Conservation (phyloP, 2,888 invertebrate species). For the Callyntrura guangdongensis region DNA sequence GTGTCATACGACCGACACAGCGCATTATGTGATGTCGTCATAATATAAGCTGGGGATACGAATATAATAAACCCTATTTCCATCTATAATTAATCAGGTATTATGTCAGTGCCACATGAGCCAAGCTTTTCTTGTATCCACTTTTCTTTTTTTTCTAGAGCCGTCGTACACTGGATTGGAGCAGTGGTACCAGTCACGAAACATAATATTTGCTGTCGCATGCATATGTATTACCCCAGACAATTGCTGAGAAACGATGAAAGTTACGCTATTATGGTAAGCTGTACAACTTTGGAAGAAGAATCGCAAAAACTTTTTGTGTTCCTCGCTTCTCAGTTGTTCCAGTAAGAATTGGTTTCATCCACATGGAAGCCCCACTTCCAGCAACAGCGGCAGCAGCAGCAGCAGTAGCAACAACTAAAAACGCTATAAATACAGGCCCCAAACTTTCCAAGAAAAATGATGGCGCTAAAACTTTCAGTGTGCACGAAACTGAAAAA, state of each 20-base stretch:
- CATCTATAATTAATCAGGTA: conserved; percentile 68
- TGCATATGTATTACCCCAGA: conserved; percentile 53
- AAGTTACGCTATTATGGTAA: conserved; percentile 60
- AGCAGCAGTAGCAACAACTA: background rate
- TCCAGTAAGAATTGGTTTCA: conserved; percentile 26
- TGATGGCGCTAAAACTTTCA: conserved; percentile 52
- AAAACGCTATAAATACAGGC: background rate
- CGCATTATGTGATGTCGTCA: too few species aligned
- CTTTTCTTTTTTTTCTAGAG: conserved; percentile 29
- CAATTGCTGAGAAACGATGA: conserved; percentile 36
- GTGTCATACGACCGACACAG: too few species aligned
- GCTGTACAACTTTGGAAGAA: background rate
- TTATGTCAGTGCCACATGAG: conserved; percentile 57
- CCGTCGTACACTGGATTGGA: conserved; percentile 21
- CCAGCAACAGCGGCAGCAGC: background rate
- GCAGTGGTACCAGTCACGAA: conserved; percentile 48
- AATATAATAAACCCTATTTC: conserved; percentile 6
- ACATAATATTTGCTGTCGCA: conserved; percentile 21
- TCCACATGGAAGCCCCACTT: conserved; percentile 25
- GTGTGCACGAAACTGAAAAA: conserved; percentile 37
- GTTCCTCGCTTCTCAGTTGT: background rate
- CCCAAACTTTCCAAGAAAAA: conserved; percentile 29
- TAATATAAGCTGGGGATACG: background rate
- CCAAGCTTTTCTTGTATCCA: conserved; percentile 50
- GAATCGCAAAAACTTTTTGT: conserved; percentile 33